phyloP scores from a whole-genome alignment of 2,113 vertebrate species.

The Zeus faber region DNA sequence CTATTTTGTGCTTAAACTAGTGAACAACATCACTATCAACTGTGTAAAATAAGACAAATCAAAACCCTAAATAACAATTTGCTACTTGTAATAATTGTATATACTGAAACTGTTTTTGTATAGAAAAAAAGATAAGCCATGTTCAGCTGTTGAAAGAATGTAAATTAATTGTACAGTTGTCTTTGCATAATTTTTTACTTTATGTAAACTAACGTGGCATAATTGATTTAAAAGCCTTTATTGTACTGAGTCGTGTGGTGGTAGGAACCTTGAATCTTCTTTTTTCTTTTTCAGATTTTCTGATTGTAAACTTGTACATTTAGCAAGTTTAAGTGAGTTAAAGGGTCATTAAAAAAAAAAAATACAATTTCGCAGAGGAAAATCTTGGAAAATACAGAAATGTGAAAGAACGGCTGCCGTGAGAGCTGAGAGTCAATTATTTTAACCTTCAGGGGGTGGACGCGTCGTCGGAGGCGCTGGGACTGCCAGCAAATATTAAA shows the following conservation, averaged over 20 bases:
- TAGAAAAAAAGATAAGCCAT: slow-evolving; percentile 61
- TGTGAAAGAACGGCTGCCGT: too few species aligned
- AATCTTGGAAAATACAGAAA: too few species aligned
- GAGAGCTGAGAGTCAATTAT: too few species aligned
- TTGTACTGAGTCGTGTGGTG: slow-evolving; percentile 8
- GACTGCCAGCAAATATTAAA: too few species aligned
- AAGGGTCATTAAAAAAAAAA: slow-evolving; percentile 20
- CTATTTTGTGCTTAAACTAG: slow-evolving; percentile 20
- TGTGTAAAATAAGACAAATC: slow-evolving; percentile 35
- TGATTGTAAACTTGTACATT: slow-evolving; percentile 22
- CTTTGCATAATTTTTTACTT: slow-evolving; percentile 28
- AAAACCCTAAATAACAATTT: slow-evolving; percentile 5
- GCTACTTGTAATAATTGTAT: slow-evolving; percentile 45
- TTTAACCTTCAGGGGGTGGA: too few species aligned
- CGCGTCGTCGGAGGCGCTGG: too few species aligned
- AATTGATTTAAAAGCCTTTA: slow-evolving; percentile 24
- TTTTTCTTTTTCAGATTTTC: slow-evolving; percentile 40
- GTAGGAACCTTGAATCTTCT: slow-evolving; percentile 16
- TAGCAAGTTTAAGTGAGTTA: not conserved
- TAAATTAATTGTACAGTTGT: slow-evolving; percentile 66
- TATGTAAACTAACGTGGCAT: slow-evolving; percentile 54
- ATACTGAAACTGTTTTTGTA: slow-evolving; percentile 57
- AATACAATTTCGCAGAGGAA: slow-evolving; percentile 18
- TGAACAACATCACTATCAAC: slow-evolving; percentile 12
- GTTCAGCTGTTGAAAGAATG: slow-evolving; percentile 69